Evolutionary conservation across 2,888 invertebrate species (phyloP), one percentile per base, ranked within the genome.

Genomic region (Allophyes oxyacanthae): DNA sequence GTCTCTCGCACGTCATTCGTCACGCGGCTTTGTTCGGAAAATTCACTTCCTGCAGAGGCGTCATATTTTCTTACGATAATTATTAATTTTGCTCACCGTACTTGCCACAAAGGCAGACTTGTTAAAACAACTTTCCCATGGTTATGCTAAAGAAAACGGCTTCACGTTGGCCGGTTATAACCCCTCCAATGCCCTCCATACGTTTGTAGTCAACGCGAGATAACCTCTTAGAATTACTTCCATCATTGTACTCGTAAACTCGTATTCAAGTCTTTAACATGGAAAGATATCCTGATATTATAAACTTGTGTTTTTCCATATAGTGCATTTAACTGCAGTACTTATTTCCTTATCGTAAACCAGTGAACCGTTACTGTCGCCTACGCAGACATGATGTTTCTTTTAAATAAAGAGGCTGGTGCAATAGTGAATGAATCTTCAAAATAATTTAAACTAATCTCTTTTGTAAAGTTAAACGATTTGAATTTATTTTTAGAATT

Each of bases 1-100:
- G 37, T 34, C 41, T 32, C 28, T 45, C 45, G 53, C 45, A 48
- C 75, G 75, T 77, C 71, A 79, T 42, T 44, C 75, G 75, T 77
- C 71, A 79, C 63, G 42, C 64, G 43, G 51, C 57, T 63, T 71
- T 67, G 75, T 67, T 57, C 36, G 52, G 68, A 58, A 62, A 70
- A 74, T 72, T 65, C 41, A 64, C 69, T 78, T 72, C 79, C 75
- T 75, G 50, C 40, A 67, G 42, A n/a, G 57, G 60, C 54, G 72
- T 66, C 60, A 64, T 46, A 41, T 59, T 63, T 64, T 67, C 61
- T 64, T 67, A 55, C 56, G 7, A 54, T 62, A 75, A 64, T 71
- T 42, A 50, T 64, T 38, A 46, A 53, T 66, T 67, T 68, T 56
- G 62, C 67, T 71, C 15, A 32, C 34, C 8, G 49, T 41, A 43